These are phyloP conservation scores for Tachina fera DNA, from an alignment of 2,888 invertebrate genomes.

Conservation along the genomic window DNA sequence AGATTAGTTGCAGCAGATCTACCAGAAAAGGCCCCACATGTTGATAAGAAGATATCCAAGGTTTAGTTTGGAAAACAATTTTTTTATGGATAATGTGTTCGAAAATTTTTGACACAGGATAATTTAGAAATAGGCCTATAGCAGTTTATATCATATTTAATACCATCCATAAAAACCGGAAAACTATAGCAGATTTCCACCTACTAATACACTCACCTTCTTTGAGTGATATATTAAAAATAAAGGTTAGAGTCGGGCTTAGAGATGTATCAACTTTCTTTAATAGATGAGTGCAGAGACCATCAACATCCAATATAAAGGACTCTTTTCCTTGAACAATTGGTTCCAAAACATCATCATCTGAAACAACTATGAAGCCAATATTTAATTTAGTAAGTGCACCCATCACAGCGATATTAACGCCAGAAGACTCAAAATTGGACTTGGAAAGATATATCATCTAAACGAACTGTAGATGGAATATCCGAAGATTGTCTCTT, in stretches of 20 bases:
- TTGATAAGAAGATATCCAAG: background rate
- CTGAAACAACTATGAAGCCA: background rate
- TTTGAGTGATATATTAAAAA: background rate
- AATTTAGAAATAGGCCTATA: background rate
- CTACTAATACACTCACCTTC: background rate
- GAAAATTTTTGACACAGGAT: background rate
- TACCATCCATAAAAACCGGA: background rate
- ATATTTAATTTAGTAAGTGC: background rate
- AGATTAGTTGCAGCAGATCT: no score
- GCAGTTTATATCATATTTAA: background rate
- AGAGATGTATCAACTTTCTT: background rate
- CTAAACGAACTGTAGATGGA: background rate
- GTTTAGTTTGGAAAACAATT: background rate
- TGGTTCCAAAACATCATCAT: background rate
- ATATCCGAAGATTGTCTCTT: background rate
- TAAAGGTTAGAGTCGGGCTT: background rate
- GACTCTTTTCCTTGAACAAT: background rate
- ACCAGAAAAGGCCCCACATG: background rate
- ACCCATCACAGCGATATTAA: background rate
- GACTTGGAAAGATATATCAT: background rate
- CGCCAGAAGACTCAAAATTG: background rate
- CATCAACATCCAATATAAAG: background rate
- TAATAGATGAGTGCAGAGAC: background rate
- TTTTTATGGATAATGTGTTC: background rate
- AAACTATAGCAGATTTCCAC: background rate